A percentile compares a stretch with the other conserved stretches of the same genome.
Evolutionary conservation across 2,888 invertebrate species (phyloP).

Genomic region (Epiblema foenella): DNA sequence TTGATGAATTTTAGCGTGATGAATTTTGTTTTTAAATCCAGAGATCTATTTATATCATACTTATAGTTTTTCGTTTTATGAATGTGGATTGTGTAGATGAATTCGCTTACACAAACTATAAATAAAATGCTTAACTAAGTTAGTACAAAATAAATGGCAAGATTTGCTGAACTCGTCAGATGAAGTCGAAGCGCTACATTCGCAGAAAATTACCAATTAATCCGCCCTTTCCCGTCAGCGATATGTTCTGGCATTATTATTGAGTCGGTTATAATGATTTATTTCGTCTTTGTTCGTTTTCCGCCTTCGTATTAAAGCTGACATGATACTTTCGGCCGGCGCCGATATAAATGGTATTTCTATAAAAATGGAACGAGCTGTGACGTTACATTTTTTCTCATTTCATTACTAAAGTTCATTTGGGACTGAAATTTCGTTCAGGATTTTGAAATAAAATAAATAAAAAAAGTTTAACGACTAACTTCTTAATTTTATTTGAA

Average conservation of each 20-base stretch:
- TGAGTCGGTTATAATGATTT: conserved; percentile 62
- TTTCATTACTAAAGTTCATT: background rate
- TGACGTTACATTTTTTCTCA: background rate
- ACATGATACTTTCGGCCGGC: conserved; percentile 24
- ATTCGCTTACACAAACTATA: too few species aligned
- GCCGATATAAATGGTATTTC: conserved; percentile 17
- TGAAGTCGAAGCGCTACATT: background rate
- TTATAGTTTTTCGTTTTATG: too few species aligned
- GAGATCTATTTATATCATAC: too few species aligned
- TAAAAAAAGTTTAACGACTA: too few species aligned
- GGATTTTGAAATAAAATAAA: too few species aligned
- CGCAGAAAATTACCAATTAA: conserved; percentile 42
- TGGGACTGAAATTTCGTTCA: background rate
- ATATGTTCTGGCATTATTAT: conserved; percentile 52
- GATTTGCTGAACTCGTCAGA: conserved; percentile 9
- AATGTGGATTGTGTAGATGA: too few species aligned
- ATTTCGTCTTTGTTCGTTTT: conserved; percentile 50
- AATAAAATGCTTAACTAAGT: too few species aligned
- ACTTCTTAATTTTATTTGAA: too few species aligned
- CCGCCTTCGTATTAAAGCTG: conserved; percentile 39
- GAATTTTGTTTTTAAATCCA: too few species aligned
- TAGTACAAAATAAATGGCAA: background rate
- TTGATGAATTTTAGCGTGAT: too few species aligned
- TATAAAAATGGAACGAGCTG: background rate
- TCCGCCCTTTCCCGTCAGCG: conserved; percentile 38